Conservation (phyloP, 2,113 vertebrate species). For the Pedetes capensis region DNA sequence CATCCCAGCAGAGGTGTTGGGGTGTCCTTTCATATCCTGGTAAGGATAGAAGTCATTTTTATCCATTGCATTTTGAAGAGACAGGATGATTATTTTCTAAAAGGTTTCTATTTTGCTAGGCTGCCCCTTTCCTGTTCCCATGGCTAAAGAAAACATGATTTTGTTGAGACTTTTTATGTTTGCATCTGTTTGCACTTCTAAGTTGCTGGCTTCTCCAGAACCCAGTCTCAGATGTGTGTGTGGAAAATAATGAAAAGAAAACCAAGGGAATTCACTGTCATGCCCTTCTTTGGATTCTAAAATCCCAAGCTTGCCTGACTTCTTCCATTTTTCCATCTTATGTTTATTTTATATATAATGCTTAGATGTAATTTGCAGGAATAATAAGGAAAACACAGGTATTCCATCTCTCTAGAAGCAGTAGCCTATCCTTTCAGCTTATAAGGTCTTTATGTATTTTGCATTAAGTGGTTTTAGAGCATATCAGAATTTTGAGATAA, state of each 20-base stretch:
- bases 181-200: background rate
- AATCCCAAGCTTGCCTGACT: background rate
- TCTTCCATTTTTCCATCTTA: background rate
- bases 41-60: background rate
- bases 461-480: background rate
- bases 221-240: background rate
- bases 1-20: background rate
- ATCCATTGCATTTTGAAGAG: background rate
- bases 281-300: background rate
- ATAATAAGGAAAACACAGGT: background rate
- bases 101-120: background rate
- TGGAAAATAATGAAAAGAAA: background rate
- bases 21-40: background rate
- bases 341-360: background rate
- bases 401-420: background rate
- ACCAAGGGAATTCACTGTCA: background rate
- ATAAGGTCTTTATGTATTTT: background rate
- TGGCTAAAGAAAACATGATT: background rate
- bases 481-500: background rate
- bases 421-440: background rate
- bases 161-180: background rate
- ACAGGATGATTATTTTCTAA: slow-evolving; percentile 27
- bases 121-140: background rate
- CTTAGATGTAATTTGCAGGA: background rate
- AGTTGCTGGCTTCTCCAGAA: background rate